Conservation (phyloP, 2,797 vertebrate species). For the Enoplosus armatus region DNA sequence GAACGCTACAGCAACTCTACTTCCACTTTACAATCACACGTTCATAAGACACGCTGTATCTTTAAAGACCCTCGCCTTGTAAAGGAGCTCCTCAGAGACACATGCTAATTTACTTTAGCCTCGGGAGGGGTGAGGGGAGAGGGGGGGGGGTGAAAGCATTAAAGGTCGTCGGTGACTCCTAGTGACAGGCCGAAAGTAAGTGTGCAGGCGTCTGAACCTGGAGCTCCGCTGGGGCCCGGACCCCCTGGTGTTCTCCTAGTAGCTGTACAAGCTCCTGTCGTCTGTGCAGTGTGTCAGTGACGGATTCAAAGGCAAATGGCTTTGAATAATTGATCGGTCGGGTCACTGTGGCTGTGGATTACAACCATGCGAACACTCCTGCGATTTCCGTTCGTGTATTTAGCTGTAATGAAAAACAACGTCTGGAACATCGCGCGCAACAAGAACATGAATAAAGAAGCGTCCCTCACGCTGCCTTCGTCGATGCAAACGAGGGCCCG, state of each 20-base stretch:
- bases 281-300: slow-evolving; percentile 70
- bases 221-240: slow-evolving; percentile 71
- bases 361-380: slow-evolving; percentile 41
- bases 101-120: slow-evolving; percentile 77
- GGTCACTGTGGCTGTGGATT: slow-evolving; percentile 48
- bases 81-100: slow-evolving; percentile 67
- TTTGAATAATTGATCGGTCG: slow-evolving; percentile 83
- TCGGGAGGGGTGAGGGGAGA: slow-evolving; percentile 26
- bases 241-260: slow-evolving; percentile 69
- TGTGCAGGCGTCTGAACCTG: slow-evolving; percentile 72
- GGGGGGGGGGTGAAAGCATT: slow-evolving; percentile 35
- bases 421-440: slow-evolving; percentile 12
- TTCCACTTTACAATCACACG: slow-evolving; percentile 40
- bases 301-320: slow-evolving; percentile 75
- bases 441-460: slow-evolving; percentile 32
- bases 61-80: slow-evolving; percentile 66
- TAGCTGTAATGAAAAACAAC: slow-evolving; percentile 30
- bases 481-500: slow-evolving; percentile 41
- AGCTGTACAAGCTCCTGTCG: slow-evolving; percentile 67
- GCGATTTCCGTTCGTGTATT: slow-evolving; percentile 23
- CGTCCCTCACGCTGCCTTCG: neutral
- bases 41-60: slow-evolving; percentile 54
- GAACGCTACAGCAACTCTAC: slow-evolving; percentile 35
- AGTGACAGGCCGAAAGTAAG: slow-evolving; percentile 84
- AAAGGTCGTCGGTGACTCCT: slow-evolving; percentile 82